Conservation (phyloP, 2,113 vertebrate species). For the Bettongia penicillata region DNA sequence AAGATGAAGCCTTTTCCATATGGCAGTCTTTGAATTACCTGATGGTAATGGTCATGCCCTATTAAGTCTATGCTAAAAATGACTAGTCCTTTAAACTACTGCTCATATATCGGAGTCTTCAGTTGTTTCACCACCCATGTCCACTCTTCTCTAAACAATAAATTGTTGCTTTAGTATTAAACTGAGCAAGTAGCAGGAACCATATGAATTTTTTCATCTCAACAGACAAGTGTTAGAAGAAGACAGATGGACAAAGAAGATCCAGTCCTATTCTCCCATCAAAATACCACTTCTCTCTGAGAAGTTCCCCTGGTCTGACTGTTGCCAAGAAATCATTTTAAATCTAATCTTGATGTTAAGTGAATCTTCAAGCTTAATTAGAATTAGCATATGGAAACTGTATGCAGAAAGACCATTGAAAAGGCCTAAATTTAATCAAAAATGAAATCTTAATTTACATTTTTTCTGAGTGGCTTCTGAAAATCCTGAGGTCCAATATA, state of each 20-base stretch:
- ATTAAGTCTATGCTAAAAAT: not conserved
- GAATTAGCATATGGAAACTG: not conserved
- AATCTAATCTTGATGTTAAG: not conserved
- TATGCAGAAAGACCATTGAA: not conserved
- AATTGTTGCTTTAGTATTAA: not conserved
- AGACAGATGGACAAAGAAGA: not conserved
- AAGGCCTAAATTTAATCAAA: not conserved
- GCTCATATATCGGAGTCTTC: not conserved
- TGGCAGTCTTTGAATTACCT: not conserved
- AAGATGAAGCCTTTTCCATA: not conserved
- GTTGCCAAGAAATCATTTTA: not conserved
- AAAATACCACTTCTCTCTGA: not conserved
- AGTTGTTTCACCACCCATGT: not conserved
- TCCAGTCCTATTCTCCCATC: not conserved
- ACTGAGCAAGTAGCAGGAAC: not conserved
- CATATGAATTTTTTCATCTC: not conserved
- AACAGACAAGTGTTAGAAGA: not conserved
- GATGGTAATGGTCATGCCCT: not conserved
- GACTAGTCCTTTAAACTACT: not conserved
- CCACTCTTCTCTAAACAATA: not conserved
- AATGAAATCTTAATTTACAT: not conserved
- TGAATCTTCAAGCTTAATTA: not conserved
- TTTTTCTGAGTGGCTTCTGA: not conserved
- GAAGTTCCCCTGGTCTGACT: not conserved
- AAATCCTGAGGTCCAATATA: not conserved